Base-by-base conservation (phyloP, 2,797 vertebrate species). In the Cetoscarus ocellatus region DNA sequence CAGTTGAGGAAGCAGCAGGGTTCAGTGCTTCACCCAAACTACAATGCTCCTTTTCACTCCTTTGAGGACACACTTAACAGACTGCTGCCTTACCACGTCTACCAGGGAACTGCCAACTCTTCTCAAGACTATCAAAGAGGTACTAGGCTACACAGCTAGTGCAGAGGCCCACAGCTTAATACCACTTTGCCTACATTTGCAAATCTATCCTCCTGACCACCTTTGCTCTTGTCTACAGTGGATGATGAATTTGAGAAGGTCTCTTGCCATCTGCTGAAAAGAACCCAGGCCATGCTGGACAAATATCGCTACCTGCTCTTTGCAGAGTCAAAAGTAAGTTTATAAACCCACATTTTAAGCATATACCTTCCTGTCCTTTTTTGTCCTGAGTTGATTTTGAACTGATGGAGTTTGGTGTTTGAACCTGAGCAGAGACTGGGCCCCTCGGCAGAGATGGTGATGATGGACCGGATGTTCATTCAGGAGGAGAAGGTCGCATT, bases 401-500 rank as follows among this genome's bases (percentile, higher is more conserved):
- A 73, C 57, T 75, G 70, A 78, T 75, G 56, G 47, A 18, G 54
- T 83, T 39, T 58, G 77, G 10, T 35, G 18, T 85, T 74, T 85
- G 67, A 83, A 89, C 79, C 67, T 58, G 80, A 92, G 88, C 93
- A 98, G 96, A 94, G 97, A 87, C 94, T 96, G 69, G 98, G 97
- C 53, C 97, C 97, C 19, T 99, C 97, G 0, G 97, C 97, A 1
- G 97, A 98, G 93, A 98, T 98, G 97, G 97, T 99, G 65, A 99
- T 99, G 97, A 99, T 99, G 2, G 97, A 98, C 86, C 88, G 96
- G 71, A 98, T 98, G 97, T 98, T 98, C 89, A 98, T 98, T 67
- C 97, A 98, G 85, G 97, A 98, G 81, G 97, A 98, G 83, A 98
- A 98, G 88, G 82, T 96, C 3, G 95, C 96, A 0, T 80, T 97